Base-by-base conservation (phyloP, 2,888 invertebrate species). In the Apocheima hispidaria region DNA sequence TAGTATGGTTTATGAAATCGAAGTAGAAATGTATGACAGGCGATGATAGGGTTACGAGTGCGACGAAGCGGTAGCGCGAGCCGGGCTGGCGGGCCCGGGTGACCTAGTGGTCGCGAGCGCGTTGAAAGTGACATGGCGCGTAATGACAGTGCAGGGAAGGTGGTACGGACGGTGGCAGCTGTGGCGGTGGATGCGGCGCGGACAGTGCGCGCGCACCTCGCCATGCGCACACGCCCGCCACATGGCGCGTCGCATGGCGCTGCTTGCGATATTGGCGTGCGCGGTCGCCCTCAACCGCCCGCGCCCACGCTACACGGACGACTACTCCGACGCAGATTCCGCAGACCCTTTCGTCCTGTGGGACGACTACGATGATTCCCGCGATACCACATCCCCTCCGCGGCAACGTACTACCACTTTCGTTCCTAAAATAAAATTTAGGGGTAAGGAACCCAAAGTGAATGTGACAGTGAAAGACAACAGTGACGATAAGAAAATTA, bases 161-260 rank as follows among this genome's bases (percentile, higher is more conserved):
- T 81, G 83, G 81, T 73, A 71, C 74, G 73, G 72, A 41, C 54
- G 54, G 51, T 38, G 50, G 69, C 73, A 71, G 74, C 70, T n/a
- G n/a, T n/a, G 74, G 70, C 61, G 71, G 69, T 69, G 69, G 74
- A 72, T 65, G 68, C 71, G 72, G 70, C 74, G 78, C 70, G 81
- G 88, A 91, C 81, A 91, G 91, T 88, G 91, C 92, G 81, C 88
- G 86, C 86, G 92, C 92, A 87, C 87, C 88, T 86, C 92, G 92
- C 85, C 92, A 93, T 90, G 93, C 88, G 83, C 89, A 91, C 88
- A 90, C 92, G 86, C 81, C 78, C 83, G 82, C 77, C 88, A 79
- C 87, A 92, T 92, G 92, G 90, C 90, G 92, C 92, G 90, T 88
- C 90, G 89, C 87, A 84, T 90, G 91, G 86, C 90, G 92, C 92